Conservation (phyloP, 37 sponge, comb jelly and placozoan genomes). For the Petrosia ficiformis region DNA sequence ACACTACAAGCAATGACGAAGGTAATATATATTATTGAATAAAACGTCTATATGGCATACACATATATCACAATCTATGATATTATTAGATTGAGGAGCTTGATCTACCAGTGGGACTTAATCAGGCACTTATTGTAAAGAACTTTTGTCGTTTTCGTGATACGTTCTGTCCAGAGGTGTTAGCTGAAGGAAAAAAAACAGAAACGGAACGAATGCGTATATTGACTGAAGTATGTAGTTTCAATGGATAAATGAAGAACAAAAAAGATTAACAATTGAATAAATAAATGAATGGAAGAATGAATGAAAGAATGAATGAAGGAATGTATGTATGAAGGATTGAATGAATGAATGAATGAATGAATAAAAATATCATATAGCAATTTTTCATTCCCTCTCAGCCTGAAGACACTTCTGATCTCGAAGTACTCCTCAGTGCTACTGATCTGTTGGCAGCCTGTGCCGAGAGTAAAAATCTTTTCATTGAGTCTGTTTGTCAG, state of each 20-base stretch:
- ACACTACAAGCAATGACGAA: constrained; percentile 59
- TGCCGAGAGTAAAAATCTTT: constrained; percentile 67
- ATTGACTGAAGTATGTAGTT: constrained; percentile 10
- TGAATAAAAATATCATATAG: too few relatives aligned
- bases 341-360: too few relatives aligned
- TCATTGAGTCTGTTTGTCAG: constrained; percentile 82
- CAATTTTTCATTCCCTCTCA: too few relatives aligned
- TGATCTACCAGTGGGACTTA: constrained; percentile 64
- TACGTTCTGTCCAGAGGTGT: constrained; percentile 34
- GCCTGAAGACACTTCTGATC: constrained; percentile 13
- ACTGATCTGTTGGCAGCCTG: constrained; percentile 79
- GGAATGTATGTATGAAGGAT: too few relatives aligned
- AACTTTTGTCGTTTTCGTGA: constrained; percentile 55
- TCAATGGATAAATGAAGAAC: not conserved
- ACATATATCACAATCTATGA: not conserved
- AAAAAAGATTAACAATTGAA: not conserved
- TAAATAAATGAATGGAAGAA: not conserved
- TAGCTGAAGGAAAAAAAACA: constrained; percentile 24
- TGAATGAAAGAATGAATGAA: too few relatives aligned
- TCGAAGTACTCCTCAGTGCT: constrained; percentile 29
- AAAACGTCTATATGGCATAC: not conserved
- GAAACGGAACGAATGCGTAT: constrained; percentile 6
- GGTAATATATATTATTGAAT: constrained; percentile 2
- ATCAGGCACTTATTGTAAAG: constrained; percentile 59
- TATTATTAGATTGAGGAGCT: constrained; percentile 51